Evolutionary conservation across 2,113 vertebrate species (phyloP).

Genomic region (Hyaena hyaena): DNA sequence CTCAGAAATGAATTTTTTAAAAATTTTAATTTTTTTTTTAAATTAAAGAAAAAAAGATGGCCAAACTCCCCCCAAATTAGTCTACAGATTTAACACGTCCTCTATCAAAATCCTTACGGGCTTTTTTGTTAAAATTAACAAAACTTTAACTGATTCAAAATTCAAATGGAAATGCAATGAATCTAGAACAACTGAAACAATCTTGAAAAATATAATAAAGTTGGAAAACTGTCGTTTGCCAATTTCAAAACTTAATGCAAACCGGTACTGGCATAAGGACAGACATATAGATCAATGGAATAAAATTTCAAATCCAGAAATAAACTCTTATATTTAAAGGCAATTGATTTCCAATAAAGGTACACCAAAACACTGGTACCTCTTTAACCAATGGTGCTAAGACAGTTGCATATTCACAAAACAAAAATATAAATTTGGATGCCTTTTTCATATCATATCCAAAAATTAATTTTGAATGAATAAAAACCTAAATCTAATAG

Average conservation of each 20-base stretch:
- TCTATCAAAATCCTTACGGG: neutral
- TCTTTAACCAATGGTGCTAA: neutral
- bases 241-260: slow-evolving; percentile 29
- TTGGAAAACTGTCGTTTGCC: neutral
- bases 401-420: neutral
- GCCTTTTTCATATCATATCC: neutral
- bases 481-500: neutral
- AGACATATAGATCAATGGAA: neutral
- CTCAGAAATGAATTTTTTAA: no score
- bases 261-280: neutral
- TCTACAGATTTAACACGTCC: neutral
- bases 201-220: neutral
- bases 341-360: neutral
- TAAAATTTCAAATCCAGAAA: neutral
- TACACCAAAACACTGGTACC: neutral
- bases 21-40: no score
- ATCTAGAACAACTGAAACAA: neutral
- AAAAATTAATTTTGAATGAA: slow-evolving; percentile 26
- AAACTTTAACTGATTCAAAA: neutral
- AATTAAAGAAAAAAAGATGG: neutral
- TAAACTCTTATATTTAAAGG: neutral
- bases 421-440: neutral
- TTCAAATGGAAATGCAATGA: neutral
- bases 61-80: neutral
- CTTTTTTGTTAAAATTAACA: neutral